Conservation (phyloP, 2,797 vertebrate species). For the Helarctos malayanus region DNA sequence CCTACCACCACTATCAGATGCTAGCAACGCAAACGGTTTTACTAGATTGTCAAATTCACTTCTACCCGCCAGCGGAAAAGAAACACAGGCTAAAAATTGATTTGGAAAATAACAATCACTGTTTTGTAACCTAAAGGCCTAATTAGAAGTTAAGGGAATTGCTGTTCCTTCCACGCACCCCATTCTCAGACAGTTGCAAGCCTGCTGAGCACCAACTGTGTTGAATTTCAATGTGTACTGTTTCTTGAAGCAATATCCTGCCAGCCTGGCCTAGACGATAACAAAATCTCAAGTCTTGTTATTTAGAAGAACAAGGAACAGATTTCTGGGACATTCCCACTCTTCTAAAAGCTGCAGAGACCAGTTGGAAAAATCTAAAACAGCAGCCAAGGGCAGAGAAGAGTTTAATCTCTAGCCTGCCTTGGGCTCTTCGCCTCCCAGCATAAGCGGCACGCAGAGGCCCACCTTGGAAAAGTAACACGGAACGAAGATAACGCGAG, state of each 20-base stretch:
- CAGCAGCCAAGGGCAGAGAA: slow-evolving; percentile 75
- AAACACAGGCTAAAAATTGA: slow-evolving; percentile 77
- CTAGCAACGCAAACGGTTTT: slow-evolving; percentile 72
- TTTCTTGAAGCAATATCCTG: slow-evolving; percentile 80
- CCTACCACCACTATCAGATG: slow-evolving; percentile 39
- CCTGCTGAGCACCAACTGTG: slow-evolving; percentile 81
- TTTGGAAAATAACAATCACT: slow-evolving; percentile 80
- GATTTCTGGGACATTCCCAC: slow-evolving; percentile 79
- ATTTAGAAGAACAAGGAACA: slow-evolving; percentile 83
- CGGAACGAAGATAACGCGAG: slow-evolving; percentile 68
- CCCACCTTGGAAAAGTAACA: slow-evolving; percentile 67
- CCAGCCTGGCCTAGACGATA: slow-evolving; percentile 81
- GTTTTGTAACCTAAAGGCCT: slow-evolving; percentile 80
- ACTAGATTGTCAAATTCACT: slow-evolving; percentile 74
- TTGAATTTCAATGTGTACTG: slow-evolving; percentile 83
- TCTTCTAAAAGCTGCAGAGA: slow-evolving; percentile 79
- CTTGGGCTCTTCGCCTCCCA: slow-evolving; percentile 64
- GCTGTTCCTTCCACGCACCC: slow-evolving; percentile 76
- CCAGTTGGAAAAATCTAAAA: slow-evolving; percentile 75
- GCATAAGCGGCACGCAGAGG: slow-evolving; percentile 48
- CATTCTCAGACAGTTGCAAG: slow-evolving; percentile 73
- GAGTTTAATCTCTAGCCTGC: slow-evolving; percentile 68
- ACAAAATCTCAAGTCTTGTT: slow-evolving; percentile 83
- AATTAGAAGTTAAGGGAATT: slow-evolving; percentile 82
- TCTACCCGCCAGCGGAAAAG: slow-evolving; percentile 74